Base-by-base conservation (phyloP, 2,888 invertebrate genomes). In the Drosophila kokeensis region DNA sequence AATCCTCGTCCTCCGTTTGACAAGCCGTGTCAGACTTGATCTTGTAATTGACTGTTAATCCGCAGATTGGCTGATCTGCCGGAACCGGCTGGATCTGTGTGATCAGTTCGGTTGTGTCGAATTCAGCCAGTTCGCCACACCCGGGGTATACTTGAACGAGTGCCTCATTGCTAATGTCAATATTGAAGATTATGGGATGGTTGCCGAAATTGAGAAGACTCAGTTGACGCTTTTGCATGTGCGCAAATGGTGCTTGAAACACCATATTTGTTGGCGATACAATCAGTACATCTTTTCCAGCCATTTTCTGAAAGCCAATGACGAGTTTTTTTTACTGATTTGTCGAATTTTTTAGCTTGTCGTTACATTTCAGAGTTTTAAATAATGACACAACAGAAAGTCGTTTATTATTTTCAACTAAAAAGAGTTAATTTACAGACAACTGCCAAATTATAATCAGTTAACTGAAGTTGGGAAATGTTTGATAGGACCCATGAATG, bases 31-130 rank as follows among this genome's bases (percentile, higher is more conserved):
- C 15, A 5, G 27, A 10, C 1, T 18, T 52, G 0, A 24, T 5
- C 8, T 10, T 50, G 30, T 70, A 57, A 10, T 24, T 60, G 0
- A 82, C 45, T 11, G 2, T 45, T 11, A 82, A 1, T 0, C 4
- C 21, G 38, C 49, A 34, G 0, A 1, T 10, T 4, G 40, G 5
- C 21, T 55, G 36, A 8, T 55, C 59, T 2, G 4, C 5, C 0
- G 0, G 0, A 2, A 53, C 11, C 0, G 82, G 66, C n/a, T 49
- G 27, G 52, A 83, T 57, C 7, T 49, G n/a, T 6, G 84, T 30
- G n/a, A 7, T 61, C n/a, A 84, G n/a, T 24, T 82, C 85, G 13
- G 24, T 57, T 34, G 78, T 82, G 13, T 69, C 54, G 34, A 58
- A 82, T 0, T 42, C 53, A 1, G n/a, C 13, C 6, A 83, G 11